Conservation (phyloP, 1,140 invertebrate species). For the Conus ventricosus region DNA sequence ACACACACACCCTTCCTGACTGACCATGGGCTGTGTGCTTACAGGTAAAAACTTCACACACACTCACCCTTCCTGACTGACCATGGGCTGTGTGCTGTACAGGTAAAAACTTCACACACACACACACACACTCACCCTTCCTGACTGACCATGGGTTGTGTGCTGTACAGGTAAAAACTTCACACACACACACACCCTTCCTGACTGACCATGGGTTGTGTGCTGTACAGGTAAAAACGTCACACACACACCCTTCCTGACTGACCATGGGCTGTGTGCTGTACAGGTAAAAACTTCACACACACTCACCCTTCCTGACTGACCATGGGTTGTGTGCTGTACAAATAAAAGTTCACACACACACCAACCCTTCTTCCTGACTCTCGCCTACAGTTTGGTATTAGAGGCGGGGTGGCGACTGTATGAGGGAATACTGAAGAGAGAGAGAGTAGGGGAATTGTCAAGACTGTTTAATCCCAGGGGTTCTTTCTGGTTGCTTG, state of each 20-base stretch:
- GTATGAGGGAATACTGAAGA: too few relatives aligned
- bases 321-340: neutral
- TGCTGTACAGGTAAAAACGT: neutral
- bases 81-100: neutral
- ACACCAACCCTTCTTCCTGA: neutral
- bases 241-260: neutral
- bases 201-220: constrained; percentile 36
- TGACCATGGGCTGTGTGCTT: neutral
- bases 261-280: neutral
- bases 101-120: neutral
- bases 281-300: neutral
- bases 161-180: neutral
- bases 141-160: neutral
- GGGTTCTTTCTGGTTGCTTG: too few relatives aligned
- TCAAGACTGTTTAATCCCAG: too few relatives aligned
- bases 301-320: neutral
- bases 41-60: neutral
- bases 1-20: neutral
- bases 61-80: neutral
- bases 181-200: neutral
- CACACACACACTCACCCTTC: too few relatives aligned
- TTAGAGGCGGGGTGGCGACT: too few relatives aligned
- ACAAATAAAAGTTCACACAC: neutral
- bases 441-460: too few relatives aligned
- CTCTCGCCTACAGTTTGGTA: too few relatives aligned